Evolutionary conservation across 1,140 invertebrate species (phyloP).

Genomic region (Oncopodura yosiiana): DNA sequence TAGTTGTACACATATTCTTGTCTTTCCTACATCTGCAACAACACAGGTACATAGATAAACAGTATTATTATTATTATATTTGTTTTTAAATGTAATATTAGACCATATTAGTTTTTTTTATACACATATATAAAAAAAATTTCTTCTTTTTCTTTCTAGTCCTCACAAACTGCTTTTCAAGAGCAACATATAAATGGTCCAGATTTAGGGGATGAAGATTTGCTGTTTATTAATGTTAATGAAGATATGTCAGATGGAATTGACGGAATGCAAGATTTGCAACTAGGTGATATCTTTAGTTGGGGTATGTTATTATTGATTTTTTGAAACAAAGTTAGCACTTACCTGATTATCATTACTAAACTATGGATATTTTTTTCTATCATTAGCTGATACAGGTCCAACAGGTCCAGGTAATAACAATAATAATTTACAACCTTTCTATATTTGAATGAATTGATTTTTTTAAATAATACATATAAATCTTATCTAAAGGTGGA

Average conservation of each 20-base stretch:
- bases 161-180: constrained; percentile 73
- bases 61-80: constrained; percentile 8
- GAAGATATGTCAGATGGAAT: constrained; percentile 64
- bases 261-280: constrained; percentile 49
- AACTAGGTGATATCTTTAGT: constrained; percentile 59
- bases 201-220: constrained; percentile 62
- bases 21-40: constrained; percentile 95
- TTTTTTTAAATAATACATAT: too few relatives aligned
- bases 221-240: constrained; percentile 57
- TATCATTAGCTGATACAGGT: constrained; percentile 43
- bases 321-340: too few relatives aligned
- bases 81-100: neutral
- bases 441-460: too few relatives aligned
- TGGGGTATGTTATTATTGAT: too few relatives aligned
- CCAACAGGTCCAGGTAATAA: too few relatives aligned
- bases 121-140: neutral
- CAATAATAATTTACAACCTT: too few relatives aligned
- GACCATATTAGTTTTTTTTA: constrained; percentile 5
- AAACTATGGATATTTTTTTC: too few relatives aligned
- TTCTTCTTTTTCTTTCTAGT: constrained; percentile 46
- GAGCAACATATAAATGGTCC: constrained; percentile 66
- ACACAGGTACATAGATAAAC: constrained; percentile 59
- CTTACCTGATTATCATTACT: too few relatives aligned
- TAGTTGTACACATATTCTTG: constrained; percentile 93
- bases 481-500: too few relatives aligned